Conservation (phyloP, 37 sponge, comb jelly and placozoan genomes). For the Chondrilla cf. caribensis region DNA sequence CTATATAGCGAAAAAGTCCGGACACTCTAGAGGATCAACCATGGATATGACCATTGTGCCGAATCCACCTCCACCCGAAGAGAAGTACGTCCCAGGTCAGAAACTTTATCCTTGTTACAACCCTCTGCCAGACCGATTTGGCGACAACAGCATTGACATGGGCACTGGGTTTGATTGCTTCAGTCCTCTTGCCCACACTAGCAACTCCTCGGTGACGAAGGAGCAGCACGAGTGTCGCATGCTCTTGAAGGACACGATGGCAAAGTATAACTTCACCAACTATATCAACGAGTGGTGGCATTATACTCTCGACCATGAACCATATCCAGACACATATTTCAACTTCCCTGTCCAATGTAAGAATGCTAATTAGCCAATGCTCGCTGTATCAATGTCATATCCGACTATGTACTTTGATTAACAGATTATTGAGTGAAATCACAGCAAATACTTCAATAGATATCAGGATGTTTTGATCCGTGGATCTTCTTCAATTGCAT, state of each 20-base stretch:
- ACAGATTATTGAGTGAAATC: not conserved
- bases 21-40: slow-evolving; percentile 23
- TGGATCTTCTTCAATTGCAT: too few species aligned
- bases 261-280: slow-evolving; percentile 9
- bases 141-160: slow-evolving; percentile 34
- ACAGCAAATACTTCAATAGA: not conserved
- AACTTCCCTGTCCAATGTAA: slow-evolving; percentile 23
- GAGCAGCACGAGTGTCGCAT: slow-evolving; percentile 2
- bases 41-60: slow-evolving; percentile 28
- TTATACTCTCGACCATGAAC: slow-evolving; percentile 19
- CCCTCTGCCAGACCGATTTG: slow-evolving; percentile 11
- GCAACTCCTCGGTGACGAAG: slow-evolving; percentile 4
- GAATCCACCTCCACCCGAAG: slow-evolving; percentile 18
- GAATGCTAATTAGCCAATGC: not conserved
- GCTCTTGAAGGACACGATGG: not conserved
- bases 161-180: slow-evolving; percentile 39
- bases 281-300: slow-evolving; percentile 38
- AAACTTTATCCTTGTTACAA: slow-evolving; percentile 17
- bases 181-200: slow-evolving; percentile 16
- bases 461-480: too few species aligned
- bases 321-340: slow-evolving; percentile 32
- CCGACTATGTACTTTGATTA: not conserved
- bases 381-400: not conserved
- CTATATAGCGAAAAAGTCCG: slow-evolving; percentile 29
- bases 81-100: slow-evolving; percentile 12